Evolutionary conservation across 2,888 invertebrate species (phyloP).

Genomic region (Protula sp.): DNA sequence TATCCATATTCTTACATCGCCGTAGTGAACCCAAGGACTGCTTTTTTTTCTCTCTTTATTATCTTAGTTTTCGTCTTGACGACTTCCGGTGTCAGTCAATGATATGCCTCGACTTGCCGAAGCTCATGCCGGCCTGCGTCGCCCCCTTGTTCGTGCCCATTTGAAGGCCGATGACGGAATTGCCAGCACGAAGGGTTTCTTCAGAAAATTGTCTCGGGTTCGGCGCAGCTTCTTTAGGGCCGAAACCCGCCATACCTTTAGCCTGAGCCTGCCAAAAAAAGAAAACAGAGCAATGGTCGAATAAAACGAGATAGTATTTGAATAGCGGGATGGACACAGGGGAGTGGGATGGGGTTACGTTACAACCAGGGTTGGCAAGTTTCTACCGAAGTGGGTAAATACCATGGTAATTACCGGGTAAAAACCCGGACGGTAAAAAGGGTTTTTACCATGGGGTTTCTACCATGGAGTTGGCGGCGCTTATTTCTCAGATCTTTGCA

Average conservation of each 20-base stretch:
- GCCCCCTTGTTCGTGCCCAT: constrained; percentile 94
- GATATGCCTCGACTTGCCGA: constrained; percentile 34
- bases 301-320: background rate
- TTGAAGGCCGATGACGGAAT: constrained; percentile 76
- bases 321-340: too few relatives aligned
- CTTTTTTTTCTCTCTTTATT: background rate
- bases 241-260: constrained; percentile 32
- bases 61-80: background rate
- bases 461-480: too few relatives aligned
- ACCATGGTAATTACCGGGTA: too few relatives aligned
- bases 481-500: too few relatives aligned
- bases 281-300: background rate
- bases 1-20: background rate
- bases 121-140: constrained; percentile 84
- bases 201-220: constrained; percentile 90
- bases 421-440: too few relatives aligned
- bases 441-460: too few relatives aligned
- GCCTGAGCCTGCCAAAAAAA: constrained; percentile 24
- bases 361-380: too few relatives aligned
- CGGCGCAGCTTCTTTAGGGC: constrained; percentile 93
- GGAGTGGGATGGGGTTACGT: too few relatives aligned
- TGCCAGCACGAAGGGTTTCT: constrained; percentile 88
- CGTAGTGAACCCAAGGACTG: background rate
- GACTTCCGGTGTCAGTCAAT: too few relatives aligned
- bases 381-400: too few relatives aligned